These are phyloP conservation scores for Pollenia labialis DNA, from an alignment of 2,888 invertebrate species.

Conservation along the genomic window DNA sequence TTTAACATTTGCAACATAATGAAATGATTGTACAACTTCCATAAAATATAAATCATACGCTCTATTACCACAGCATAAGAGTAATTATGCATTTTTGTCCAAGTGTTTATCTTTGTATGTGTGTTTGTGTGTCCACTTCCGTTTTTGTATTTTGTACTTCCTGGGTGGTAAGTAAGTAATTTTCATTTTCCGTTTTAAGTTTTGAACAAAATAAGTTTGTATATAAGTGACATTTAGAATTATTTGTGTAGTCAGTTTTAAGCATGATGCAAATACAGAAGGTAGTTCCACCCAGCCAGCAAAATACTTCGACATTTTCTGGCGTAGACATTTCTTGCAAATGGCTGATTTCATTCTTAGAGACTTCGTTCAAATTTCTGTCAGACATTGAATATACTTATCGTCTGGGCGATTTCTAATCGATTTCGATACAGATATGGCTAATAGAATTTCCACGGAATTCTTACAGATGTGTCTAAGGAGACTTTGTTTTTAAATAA, in stretches of 20 bases:
- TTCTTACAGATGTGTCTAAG: too few species aligned
- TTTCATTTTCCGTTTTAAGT: neutral
- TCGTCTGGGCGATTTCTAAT: too few species aligned
- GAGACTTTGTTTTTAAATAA: too few species aligned
- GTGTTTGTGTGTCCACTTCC: neutral
- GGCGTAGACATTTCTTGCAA: too few species aligned
- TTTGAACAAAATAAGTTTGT: neutral
- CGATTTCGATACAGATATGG: too few species aligned
- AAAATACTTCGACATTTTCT: too few species aligned
- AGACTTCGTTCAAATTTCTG: too few species aligned
- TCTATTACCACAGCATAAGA: neutral
- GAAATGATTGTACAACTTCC: neutral
- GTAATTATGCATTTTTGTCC: neutral
- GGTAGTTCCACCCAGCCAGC: too few species aligned
- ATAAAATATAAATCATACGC: conserved; percentile 39
- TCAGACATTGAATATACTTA: too few species aligned
- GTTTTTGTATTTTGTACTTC: neutral
- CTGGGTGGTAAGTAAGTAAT: neutral
- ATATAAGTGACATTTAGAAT: neutral
- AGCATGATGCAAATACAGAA: too few species aligned
- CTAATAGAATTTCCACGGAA: too few species aligned
- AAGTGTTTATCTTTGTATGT: neutral
- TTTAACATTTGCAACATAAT: neutral
- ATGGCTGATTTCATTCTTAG: too few species aligned
- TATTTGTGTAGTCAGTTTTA: neutral